These are phyloP conservation scores for Polypterus bichir DNA, from an alignment of 2,113 vertebrate genomes.

Conservation along the genomic window DNA sequence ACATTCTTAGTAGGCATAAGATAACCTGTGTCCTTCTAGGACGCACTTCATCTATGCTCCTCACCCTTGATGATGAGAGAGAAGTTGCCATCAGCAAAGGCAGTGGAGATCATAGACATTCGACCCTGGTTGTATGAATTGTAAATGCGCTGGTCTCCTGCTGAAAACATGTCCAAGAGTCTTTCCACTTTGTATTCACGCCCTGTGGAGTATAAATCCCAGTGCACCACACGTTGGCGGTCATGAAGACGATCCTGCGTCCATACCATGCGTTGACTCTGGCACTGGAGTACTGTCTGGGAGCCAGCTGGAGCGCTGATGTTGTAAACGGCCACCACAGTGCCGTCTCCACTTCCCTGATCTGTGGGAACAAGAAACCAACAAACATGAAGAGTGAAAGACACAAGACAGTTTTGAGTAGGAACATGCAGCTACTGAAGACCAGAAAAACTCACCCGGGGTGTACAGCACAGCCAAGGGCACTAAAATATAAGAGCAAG, in stretches of 20 bases:
- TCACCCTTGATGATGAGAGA: slow-evolving; percentile 67
- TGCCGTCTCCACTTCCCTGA: slow-evolving; percentile 50
- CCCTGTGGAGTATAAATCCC: slow-evolving; percentile 59
- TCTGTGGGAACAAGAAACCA: slow-evolving; percentile 24
- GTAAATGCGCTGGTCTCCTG: slow-evolving; percentile 69
- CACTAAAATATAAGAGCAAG: too few species aligned
- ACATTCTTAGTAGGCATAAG: too few species aligned
- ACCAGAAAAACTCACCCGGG: too few species aligned
- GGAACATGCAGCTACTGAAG: too few species aligned
- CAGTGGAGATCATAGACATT: slow-evolving; percentile 53
- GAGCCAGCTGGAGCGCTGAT: slow-evolving; percentile 55
- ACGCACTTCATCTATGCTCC: too few species aligned
- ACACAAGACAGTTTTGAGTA: too few species aligned
- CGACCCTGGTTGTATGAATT: slow-evolving; percentile 67
- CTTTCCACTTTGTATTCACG: slow-evolving; percentile 51
- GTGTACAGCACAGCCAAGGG: too few species aligned
- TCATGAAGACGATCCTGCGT: slow-evolving; percentile 75
- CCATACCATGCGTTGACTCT: slow-evolving; percentile 88
- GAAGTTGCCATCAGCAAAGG: slow-evolving; percentile 85
- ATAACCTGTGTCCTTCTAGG: too few species aligned
- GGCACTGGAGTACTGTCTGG: slow-evolving; percentile 61
- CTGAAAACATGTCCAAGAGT: slow-evolving; percentile 77
- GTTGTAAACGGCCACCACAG: slow-evolving; percentile 63
- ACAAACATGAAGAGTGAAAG: too few species aligned
- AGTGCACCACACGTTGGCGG: slow-evolving; percentile 87